Evolutionary conservation across 2,888 invertebrate species (phyloP), one percentile per base, ranked within the genome.

Genomic region (Onchidella celtica): DNA sequence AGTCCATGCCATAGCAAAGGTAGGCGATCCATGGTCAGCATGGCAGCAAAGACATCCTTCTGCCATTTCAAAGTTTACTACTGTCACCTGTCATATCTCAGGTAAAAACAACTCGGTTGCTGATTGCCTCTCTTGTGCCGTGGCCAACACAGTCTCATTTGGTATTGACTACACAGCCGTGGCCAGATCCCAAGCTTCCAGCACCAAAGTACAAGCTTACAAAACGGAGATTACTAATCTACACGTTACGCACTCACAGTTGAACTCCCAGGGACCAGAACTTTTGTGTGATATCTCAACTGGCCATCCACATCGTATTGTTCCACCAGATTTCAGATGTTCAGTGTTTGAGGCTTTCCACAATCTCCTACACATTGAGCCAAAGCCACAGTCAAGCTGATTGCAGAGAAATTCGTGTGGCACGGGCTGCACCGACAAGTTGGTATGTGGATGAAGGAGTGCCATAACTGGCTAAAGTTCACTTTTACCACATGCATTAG

Each of bases 151-250:
- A 32, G 21, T 74, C 34, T 61, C 59, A 3, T 34, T 74, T 17
- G 74, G 74, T 36, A 59, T 74, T 6, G 59, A 74, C 74, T 74
- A 74, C n/a, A 57, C 74, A 59, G 74, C 61, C 21, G 59, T 61
- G 74, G 74, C 74, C 34, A 32, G 2, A 74, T 57, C 59, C 4
- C 57, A 74, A 74, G 3, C 24, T 34, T 29, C 32, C 1, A 59
- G 29, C 59, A 34, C 34, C 4, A 36, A 61, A 32, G 24, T 74
- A 32, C 74, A 74, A 59, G 55, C 55, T 3, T 72, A 72, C 72
- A 72, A 47, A 3, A 72, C 72, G 55, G 55, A 27, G 47, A 21
- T 34, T 21, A 74, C 74, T 21, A 59, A 34, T 61, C 59, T 74
- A 21, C 59, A 74, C 29, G 59, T 74, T 4, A 34, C 36, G 34